Evolutionary conservation across 2,888 invertebrate species (phyloP), one percentile per base, ranked within the genome.

Genomic region (Spodoptera picta): DNA sequence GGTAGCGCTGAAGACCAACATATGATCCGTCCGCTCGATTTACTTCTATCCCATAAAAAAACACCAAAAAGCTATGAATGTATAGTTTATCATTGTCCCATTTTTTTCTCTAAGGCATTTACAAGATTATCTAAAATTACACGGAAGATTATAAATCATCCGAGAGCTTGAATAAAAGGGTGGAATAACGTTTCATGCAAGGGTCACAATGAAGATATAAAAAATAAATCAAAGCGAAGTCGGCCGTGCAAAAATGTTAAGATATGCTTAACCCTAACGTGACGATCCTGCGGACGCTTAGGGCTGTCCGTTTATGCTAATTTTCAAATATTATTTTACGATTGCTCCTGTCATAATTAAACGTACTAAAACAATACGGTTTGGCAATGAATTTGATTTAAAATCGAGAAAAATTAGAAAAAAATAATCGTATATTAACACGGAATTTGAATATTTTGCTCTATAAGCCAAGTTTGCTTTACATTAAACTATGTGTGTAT

Each of bases 191-290:
- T 48, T 62, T 59, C 60, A 60, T 60, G 58, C 62, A 51, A 50
- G 81, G 73, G 70, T 71, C 67, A 69, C 73, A 80, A 73, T 80
- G 68, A 69, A 80, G 69, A 80, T 79, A 75, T 78, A 73, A 80
- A 80, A 79, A 73, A 73, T 81, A 81, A 81, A 80, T 79, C 81
- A 71, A 75, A 75, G 65, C 52, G 55, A 77, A 79, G 54, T 75
- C 73, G 57, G 71, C 79, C 77, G 75, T 73, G 77, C 65, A 79
- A 79, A 77, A 76, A 81, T 81, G 77, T 76, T 75, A 77, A 79
- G 79, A 81, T 81, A 79, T 69, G 69, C 73, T 75, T 79, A 75
- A 79, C 79, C 79, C 81, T 80, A 73, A 80, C 79, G 73, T 73
- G 75, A 77, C 72, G 81, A 73, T 63, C 73, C 65, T 67, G 51